Percentiles rank a stretch among this genome's conserved stretches.
phyloP scores from a whole-genome alignment of 2,888 invertebrate species.

The Latrodectus elegans region DNA sequence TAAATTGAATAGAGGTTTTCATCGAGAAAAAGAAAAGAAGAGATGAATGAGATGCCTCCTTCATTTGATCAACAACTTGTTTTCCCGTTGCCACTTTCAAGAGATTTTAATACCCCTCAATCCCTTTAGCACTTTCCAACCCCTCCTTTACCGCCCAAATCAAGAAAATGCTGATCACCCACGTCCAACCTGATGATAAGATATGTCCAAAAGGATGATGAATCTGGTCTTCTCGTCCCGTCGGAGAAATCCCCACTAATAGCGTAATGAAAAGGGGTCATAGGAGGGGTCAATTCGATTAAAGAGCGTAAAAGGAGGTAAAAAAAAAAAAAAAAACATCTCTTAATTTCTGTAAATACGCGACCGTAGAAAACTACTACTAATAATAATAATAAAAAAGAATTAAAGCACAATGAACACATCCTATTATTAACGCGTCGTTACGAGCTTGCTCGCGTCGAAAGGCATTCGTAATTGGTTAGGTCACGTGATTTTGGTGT shows the following conservation, averaged over 20 bases:
- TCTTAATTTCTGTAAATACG: conserved; percentile 46
- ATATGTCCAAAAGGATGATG: conserved; percentile 45
- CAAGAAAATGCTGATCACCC: conserved; percentile 3
- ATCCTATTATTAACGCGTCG: conserved; percentile 57
- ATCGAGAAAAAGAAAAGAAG: no score
- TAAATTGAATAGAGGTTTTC: no score
- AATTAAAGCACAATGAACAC: conserved; percentile 12
- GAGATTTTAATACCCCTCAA: no score
- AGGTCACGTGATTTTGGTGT: not conserved
- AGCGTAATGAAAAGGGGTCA: conserved; percentile 52
- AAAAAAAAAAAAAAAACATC: conserved; percentile 4
- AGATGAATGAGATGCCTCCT: no score
- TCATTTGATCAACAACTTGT: no score
- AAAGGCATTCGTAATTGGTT: conserved; percentile 29
- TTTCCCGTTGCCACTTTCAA: no score
- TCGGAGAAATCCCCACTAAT: not conserved
- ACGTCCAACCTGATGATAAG: conserved; percentile 44
- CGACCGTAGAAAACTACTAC: not conserved
- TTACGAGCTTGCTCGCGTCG: conserved; percentile 5
- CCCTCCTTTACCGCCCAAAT: not conserved
- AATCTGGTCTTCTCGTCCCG: conserved; percentile 12
- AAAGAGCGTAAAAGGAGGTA: not conserved
- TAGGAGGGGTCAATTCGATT: conserved; percentile 21
- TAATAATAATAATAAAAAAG: no score
- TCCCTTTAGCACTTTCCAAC: not conserved